Percentiles rank a stretch among this genome's conserved stretches.
Evolutionary conservation across 2,797 vertebrate genomes (phyloP).

Genomic region (Podargus strigoides): DNA sequence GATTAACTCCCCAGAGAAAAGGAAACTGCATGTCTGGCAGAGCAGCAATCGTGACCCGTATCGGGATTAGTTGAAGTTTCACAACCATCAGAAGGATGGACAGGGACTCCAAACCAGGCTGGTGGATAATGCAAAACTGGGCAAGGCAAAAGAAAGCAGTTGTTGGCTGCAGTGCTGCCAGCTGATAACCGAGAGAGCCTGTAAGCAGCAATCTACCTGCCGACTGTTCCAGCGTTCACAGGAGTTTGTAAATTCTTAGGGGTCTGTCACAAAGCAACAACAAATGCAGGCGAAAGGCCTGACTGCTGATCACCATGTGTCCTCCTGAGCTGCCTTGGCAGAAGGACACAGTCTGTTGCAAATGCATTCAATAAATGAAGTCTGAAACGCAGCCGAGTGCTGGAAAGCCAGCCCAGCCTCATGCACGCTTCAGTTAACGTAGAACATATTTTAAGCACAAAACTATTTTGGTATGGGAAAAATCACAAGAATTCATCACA

Average conservation of each 20-base stretch:
- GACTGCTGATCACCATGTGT: not conserved
- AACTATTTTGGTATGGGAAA: not conserved
- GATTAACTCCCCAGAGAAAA: not conserved
- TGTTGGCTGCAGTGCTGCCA: not conserved
- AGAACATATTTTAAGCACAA: not conserved
- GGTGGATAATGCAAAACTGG: not conserved
- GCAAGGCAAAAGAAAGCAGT: not conserved
- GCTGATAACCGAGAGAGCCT: accelerated
- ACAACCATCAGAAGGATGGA: not conserved
- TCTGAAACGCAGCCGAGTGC: not conserved
- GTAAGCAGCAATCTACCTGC: accelerated
- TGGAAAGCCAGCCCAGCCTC: not conserved
- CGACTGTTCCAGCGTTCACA: not conserved
- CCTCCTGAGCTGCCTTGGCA: not conserved
- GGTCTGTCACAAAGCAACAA: not conserved
- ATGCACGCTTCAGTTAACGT: accelerated
- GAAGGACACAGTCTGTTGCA: not conserved
- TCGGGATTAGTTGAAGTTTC: not conserved
- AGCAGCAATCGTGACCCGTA: not conserved
- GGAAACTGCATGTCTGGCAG: not conserved
- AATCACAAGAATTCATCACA: not conserved
- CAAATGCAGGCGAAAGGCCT: not conserved
- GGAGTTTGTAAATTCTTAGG: not conserved
- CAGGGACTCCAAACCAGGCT: not conserved
- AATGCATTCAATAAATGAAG: not conserved